A percentile compares a stretch with the other conserved stretches of the same genome.
phyloP scores from a whole-genome alignment of 2,797 vertebrate genomes.

The Pteronotus mesoamericanus region DNA sequence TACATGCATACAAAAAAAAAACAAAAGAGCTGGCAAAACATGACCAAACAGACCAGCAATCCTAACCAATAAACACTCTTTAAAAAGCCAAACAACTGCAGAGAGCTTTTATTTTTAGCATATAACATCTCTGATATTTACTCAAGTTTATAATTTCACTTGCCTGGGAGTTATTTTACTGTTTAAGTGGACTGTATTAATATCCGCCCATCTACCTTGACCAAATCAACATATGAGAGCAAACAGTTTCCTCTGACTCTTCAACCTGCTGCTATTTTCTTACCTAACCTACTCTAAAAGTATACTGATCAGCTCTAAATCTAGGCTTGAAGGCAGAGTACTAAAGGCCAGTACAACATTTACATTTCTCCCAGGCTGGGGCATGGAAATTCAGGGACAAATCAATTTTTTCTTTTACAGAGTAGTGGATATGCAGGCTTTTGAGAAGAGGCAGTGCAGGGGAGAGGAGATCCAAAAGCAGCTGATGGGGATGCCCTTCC shows the following conservation, averaged over 20 bases:
- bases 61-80: background rate
- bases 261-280: slow-evolving; percentile 75
- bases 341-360: slow-evolving; percentile 81
- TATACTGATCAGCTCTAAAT: slow-evolving; percentile 80
- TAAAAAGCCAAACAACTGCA: slow-evolving; percentile 33
- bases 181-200: slow-evolving; percentile 69
- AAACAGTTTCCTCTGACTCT: slow-evolving; percentile 69
- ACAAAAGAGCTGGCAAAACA: background rate
- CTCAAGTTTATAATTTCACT: slow-evolving; percentile 38
- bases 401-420: slow-evolving; percentile 80
- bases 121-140: slow-evolving; percentile 53
- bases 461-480: slow-evolving; percentile 23
- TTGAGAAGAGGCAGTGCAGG: slow-evolving; percentile 59
- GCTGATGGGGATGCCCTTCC: background rate
- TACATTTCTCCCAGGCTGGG: slow-evolving; percentile 78
- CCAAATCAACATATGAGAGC: slow-evolving; percentile 71
- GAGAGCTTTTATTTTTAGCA: slow-evolving; percentile 39
- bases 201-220: slow-evolving; percentile 64
- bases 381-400: slow-evolving; percentile 80
- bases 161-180: slow-evolving; percentile 40
- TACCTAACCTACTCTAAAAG: slow-evolving; percentile 76
- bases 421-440: slow-evolving; percentile 66
- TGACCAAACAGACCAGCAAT: background rate
- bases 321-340: slow-evolving; percentile 76
- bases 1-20: background rate